Percentiles rank a stretch among this genome's conserved stretches.
Evolutionary conservation across 1,140 invertebrate species (phyloP).

Genomic region (Zaprionus camerounensis): DNA sequence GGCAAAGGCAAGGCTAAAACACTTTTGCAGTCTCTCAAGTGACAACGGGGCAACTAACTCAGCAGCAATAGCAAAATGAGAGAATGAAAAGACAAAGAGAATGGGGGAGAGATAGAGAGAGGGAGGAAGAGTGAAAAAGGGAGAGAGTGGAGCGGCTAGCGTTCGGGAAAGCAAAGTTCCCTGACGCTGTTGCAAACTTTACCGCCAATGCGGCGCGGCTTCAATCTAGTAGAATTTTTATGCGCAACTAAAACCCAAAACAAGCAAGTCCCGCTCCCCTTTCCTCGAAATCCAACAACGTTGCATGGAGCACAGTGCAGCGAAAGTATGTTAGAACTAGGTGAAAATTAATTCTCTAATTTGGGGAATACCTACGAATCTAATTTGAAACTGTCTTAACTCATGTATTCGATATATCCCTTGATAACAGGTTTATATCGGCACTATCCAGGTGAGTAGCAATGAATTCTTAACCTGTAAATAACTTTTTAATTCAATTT

Average conservation of each 20-base stretch:
- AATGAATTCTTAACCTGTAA: too few species aligned
- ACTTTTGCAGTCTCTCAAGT: constrained; percentile 75
- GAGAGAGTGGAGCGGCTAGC: neutral
- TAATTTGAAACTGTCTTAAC: too few species aligned
- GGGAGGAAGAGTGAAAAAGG: neutral
- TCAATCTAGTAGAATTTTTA: constrained; percentile 63
- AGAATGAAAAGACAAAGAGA: neutral
- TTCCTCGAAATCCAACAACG: constrained; percentile 1
- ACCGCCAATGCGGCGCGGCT: constrained; percentile 76
- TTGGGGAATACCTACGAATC: neutral
- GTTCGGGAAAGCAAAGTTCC: constrained; percentile 61
- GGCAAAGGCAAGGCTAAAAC: constrained; percentile 68
- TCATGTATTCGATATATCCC: too few species aligned
- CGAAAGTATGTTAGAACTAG: neutral
- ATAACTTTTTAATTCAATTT: neutral
- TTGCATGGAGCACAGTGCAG: neutral
- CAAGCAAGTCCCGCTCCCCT: constrained; percentile 27
- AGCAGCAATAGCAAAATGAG: neutral
- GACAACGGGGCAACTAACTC: constrained; percentile 57
- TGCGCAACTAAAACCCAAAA: constrained; percentile 66
- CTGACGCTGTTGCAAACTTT: constrained; percentile 70
- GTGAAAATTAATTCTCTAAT: neutral
- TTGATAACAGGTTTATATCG: too few species aligned
- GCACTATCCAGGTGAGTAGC: too few species aligned
- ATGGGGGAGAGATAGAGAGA: constrained; percentile 5